Evolutionary conservation across 1,140 invertebrate species (phyloP).

Genomic region (Whitmania pigra): DNA sequence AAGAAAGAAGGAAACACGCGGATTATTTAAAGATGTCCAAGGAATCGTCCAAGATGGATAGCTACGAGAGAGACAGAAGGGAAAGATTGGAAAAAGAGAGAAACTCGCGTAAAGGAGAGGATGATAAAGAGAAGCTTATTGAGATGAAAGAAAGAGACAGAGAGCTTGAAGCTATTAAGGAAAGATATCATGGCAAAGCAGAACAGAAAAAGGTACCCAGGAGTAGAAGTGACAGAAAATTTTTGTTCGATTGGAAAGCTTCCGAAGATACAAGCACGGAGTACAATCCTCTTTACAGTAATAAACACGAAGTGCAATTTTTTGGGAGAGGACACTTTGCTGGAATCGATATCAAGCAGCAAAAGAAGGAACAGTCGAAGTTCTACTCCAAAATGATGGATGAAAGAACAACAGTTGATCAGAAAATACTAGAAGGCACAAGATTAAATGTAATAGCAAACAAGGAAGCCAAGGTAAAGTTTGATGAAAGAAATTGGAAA

Average conservation of each 20-base stretch:
- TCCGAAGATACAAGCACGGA: slow-evolving; percentile 96
- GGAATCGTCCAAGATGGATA: slow-evolving; percentile 33
- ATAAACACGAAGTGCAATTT: slow-evolving; percentile 86
- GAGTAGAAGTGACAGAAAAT: slow-evolving; percentile 90
- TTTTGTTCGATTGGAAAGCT: slow-evolving; percentile 99
- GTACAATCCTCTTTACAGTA: slow-evolving; percentile 93
- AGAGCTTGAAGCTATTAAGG: slow-evolving; percentile 39
- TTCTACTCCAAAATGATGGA: slow-evolving; percentile 95
- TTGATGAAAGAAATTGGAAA: slow-evolving; percentile 97
- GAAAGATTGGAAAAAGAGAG: slow-evolving; percentile 30
- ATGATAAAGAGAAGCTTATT: slow-evolving; percentile 29
- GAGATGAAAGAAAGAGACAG: slow-evolving; percentile 79
- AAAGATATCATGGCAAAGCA: slow-evolving; percentile 78
- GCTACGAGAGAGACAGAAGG: slow-evolving; percentile 20
- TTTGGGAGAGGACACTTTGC: slow-evolving; percentile 93
- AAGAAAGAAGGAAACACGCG: slow-evolving; percentile 53
- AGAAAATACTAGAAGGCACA: slow-evolving; percentile 85
- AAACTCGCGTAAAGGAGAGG: slow-evolving; percentile 28
- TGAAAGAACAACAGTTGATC: slow-evolving; percentile 81
- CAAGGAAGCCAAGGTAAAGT: slow-evolving; percentile 94
- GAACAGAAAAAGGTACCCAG: slow-evolving; percentile 81
- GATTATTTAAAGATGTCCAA: slow-evolving; percentile 52
- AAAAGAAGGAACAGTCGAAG: slow-evolving; percentile 92
- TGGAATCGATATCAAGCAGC: slow-evolving; percentile 76
- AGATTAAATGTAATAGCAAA: slow-evolving; percentile 82